Conservation (phyloP, 2,888 invertebrate species). For the Gortyna flavago region DNA sequence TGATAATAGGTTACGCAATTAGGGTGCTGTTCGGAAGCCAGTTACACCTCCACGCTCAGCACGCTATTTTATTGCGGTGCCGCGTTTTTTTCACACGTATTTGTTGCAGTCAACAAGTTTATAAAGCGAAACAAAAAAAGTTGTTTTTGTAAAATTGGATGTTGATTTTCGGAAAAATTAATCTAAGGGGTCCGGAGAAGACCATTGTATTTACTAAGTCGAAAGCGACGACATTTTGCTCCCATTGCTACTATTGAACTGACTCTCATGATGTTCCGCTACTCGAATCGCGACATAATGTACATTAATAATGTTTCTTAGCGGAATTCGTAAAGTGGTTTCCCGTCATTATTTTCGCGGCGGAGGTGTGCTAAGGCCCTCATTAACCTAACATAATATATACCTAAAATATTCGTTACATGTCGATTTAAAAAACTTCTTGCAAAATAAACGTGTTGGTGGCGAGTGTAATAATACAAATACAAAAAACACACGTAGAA, state of each 20-base stretch:
- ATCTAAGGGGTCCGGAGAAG: neutral
- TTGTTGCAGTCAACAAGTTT: too few species aligned
- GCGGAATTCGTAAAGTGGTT: neutral
- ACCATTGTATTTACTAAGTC: neutral
- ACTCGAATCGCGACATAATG: neutral
- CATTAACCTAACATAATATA: neutral
- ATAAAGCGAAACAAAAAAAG: neutral
- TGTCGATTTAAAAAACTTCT: neutral
- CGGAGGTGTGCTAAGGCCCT: neutral
- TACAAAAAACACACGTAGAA: conserved; percentile 2
- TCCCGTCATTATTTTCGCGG: neutral
- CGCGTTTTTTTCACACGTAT: neutral
- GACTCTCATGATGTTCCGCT: neutral
- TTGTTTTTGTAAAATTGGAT: neutral
- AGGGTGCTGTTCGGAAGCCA: too few species aligned
- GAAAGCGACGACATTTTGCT: neutral
- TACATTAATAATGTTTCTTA: neutral
- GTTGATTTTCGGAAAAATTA: neutral
- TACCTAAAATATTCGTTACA: conserved; percentile 8
- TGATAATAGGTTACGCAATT: too few species aligned
- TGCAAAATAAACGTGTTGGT: neutral
- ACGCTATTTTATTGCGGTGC: neutral
- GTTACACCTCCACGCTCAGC: neutral
- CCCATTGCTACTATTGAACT: neutral
- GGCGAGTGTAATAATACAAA: neutral